These are phyloP conservation scores for Astreopora myriophthalma DNA, from an alignment of 64 coral and sea anemone species.

Conservation along the genomic window DNA sequence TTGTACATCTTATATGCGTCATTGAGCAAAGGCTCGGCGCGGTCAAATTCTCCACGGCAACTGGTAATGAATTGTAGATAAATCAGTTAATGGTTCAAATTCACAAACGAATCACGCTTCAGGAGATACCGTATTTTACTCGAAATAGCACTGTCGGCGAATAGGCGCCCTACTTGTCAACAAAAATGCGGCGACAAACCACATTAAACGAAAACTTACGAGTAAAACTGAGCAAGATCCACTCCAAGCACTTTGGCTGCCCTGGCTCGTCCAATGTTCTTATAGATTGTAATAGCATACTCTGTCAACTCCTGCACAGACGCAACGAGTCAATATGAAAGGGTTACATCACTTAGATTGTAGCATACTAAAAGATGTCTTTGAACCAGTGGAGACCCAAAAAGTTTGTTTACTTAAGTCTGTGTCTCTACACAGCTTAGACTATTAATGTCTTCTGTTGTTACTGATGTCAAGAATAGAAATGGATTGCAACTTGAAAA, in stretches of 20 bases:
- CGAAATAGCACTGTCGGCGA: too few relatives aligned
- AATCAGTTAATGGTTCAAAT: background rate
- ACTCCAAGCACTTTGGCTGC: conserved; percentile 88
- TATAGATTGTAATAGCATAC: conserved; percentile 83
- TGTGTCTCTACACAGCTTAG: too few relatives aligned
- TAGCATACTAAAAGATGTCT: too few relatives aligned
- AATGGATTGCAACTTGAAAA: too few relatives aligned
- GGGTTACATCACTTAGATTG: background rate
- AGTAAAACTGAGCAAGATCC: conserved; percentile 90
- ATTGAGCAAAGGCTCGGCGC: conserved; percentile 76
- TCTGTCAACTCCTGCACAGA: conserved; percentile 79
- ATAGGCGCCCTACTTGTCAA: too few relatives aligned
- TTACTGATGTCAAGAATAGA: too few relatives aligned
- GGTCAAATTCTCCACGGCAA: conserved; percentile 56
- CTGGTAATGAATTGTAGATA: background rate
- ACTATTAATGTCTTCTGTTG: too few relatives aligned
- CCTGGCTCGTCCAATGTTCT: conserved; percentile 85
- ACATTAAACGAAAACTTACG: conserved; percentile 51
- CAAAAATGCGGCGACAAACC: too few relatives aligned
- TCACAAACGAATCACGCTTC: background rate
- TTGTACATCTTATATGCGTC: conserved; percentile 95
- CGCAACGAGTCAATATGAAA: background rate
- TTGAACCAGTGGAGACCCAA: too few relatives aligned
- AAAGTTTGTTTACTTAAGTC: too few relatives aligned
- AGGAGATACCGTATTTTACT: too few relatives aligned